Base-by-base conservation (phyloP, 2,113 vertebrate genomes). In the Hemicordylus capensis region DNA sequence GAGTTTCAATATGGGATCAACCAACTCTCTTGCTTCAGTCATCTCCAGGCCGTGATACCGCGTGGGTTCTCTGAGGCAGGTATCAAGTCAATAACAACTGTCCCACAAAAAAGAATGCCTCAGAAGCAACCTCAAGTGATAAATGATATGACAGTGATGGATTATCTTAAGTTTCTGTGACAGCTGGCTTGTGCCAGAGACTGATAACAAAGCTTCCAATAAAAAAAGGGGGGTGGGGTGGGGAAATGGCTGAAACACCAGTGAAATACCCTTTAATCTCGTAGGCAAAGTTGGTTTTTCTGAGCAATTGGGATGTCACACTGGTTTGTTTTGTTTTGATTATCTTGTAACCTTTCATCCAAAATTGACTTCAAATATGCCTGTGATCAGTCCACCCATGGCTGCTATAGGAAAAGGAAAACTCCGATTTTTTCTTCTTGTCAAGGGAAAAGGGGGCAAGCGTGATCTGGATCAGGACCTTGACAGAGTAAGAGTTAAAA, bases 131-230 rank as follows among this genome's bases (percentile, higher is more conserved):
- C 48, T 56, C 19, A 73, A 84, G 34, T 66, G 74, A 77, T 67
- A 56, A 76, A 76, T 84, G 73, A 67, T 69, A 56, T 24, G 83
- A 84, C 83, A 84, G 73, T 84, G 83, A 84, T 54, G 34, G 73
- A 84, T 56, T 42, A 42, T 61, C 46, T 76, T 67, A n/a, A 39
- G 37, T n/a, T 84, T 76, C 37, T 76, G 48, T 58, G 83, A 77
- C 74, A 84, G 61, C 63, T 58, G 48, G 61, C 63, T 69, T 12
- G 48, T 69, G 34, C 28, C 14, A 22, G 67, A 84, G 74, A 69
- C 48, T 76, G 74, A 76, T 84, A 48, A 39, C 48, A 54, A 75
- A 37, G 24, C 59, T 67, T 44, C 61, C 56, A 26, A n/a, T n/a
- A 4, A 31, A 76, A 54, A 63, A 42, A 39, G 37, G 39, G 83